Conservation (phyloP, 1,140 invertebrate genomes). For the Lordiphosa mommai region DNA sequence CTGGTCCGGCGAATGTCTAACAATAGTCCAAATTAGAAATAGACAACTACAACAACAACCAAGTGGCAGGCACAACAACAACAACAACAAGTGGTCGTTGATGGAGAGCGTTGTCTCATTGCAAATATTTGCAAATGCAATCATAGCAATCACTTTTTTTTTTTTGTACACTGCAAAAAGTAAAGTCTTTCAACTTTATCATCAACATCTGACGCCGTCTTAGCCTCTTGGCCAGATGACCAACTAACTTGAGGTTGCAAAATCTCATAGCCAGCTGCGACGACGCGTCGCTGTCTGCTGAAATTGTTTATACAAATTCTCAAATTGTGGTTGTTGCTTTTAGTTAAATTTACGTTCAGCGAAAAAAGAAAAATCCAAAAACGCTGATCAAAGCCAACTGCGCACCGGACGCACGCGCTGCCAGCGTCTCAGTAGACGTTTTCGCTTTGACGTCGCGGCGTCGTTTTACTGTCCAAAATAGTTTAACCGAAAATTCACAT, state of each 20-base stretch:
- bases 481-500: conserved; percentile 57
- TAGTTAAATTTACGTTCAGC: conserved; percentile 21
- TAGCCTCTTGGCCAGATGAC: conserved; percentile 3
- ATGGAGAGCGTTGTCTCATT: conserved; percentile 20
- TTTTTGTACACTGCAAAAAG: background rate
- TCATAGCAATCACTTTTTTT: conserved; percentile 19
- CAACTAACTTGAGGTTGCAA: conserved; percentile 18
- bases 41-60: conserved; percentile 27
- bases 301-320: conserved; percentile 66
- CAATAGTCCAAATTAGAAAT: conserved; percentile 67
- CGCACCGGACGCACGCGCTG: conserved; percentile 67
- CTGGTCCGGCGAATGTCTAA: conserved; percentile 36
- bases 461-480: conserved; percentile 31
- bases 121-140: conserved; percentile 69
- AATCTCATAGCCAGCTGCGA: background rate
- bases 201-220: no score
- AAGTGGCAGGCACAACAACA: conserved; percentile 7
- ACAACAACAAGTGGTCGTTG: conserved; percentile 1
- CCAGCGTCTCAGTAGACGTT: conserved; percentile 12
- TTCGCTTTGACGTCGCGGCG: conserved; percentile 2
- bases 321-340: conserved; percentile 23
- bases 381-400: conserved; percentile 65
- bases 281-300: background rate
- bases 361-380: conserved; percentile 24
- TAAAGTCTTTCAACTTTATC: background rate